Evolutionary conservation across 2,888 invertebrate species (phyloP).

Genomic region (Eledona agricola): DNA sequence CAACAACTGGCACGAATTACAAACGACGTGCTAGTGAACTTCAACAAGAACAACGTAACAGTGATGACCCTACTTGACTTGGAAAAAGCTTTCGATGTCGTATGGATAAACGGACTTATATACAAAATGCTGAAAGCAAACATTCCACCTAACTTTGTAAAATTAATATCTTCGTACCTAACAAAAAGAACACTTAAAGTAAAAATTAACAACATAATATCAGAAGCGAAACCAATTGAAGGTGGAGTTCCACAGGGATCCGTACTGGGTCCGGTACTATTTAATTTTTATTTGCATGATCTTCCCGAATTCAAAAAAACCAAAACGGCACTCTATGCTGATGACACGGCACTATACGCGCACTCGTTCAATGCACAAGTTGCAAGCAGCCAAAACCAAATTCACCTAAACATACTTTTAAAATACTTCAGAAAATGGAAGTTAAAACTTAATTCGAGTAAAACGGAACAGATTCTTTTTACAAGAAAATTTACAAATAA

Average conservation of each 20-base stretch:
- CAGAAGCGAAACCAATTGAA: conserved; percentile 34
- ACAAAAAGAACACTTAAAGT: conserved; percentile 41
- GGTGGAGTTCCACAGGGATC: conserved; percentile 50
- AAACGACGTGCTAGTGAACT: conserved; percentile 41
- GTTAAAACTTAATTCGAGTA: conserved; percentile 30
- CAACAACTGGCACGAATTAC: conserved; percentile 47
- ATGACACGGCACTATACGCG: conserved; percentile 38
- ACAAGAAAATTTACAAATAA: conserved; percentile 30
- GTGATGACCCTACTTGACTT: conserved; percentile 50
- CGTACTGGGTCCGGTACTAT: conserved; percentile 35
- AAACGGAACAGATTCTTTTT: conserved; percentile 37
- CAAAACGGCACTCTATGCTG: conserved; percentile 37
- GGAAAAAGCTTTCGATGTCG: conserved; percentile 52
- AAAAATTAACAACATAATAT: conserved; percentile 34
- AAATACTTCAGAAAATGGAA: conserved; percentile 34
- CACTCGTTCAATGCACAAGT: conserved; percentile 20
- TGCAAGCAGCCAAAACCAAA: conserved; percentile 20
- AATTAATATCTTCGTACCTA: conserved; percentile 44
- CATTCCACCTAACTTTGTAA: conserved; percentile 41
- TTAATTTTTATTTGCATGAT: conserved; percentile 36
- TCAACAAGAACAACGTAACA: conserved; percentile 44
- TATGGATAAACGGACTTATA: conserved; percentile 49
- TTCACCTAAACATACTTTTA: conserved; percentile 22
- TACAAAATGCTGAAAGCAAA: conserved; percentile 42
- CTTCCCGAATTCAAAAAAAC: conserved; percentile 29